Evolutionary conservation across 1,140 invertebrate species (phyloP), one percentile per base, ranked within the genome.

Genomic region (Stegodyphus dumicola): DNA sequence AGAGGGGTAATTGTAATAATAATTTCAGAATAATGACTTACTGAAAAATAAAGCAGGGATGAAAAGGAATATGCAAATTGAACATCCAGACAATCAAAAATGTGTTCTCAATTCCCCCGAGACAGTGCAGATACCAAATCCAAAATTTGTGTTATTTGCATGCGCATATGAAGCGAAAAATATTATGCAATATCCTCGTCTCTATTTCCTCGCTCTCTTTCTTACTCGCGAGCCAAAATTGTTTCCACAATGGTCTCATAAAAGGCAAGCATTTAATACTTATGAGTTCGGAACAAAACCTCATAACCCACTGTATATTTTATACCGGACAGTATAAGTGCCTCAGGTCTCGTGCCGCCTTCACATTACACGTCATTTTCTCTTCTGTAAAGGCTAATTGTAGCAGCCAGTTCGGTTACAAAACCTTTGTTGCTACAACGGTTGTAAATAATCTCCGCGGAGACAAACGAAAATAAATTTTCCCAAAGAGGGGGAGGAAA

Each of bases 381-480:
- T 54, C 74, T 77, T 77, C 81, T 85, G 81, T 85, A 76, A 85
- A 85, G 71, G 81, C 77, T 85, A 85, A 85, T 85, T 85, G 81
- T 85, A 69, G 81, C 65, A 76, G 81, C 81, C 65, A 85, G 65
- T 85, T 85, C 73, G 73, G 81, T 85, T 85, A 85, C 81, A 85
- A 85, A 85, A 85, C 73, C 81, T 85, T 85, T 85, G 81, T 85
- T 85, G 74, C 81, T 17, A 69, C 69, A 85, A 85, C 60, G 81
- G 65, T 51, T 85, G 74, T 85, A 85, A 85, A 85, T 85, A 76
- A 85, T 77, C 60, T 49, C 18, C 3, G 69, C 74, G 56, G 73
- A 85, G 73, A 85, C 81, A 85, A 85, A 85, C 64, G 81, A 85
- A 85, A 85, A 85, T 85, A 85, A 85, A 85, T 85, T 85, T 85